These are phyloP conservation scores for Corvus cornix DNA, from an alignment of 2,113 vertebrate species.

Conservation along the genomic window DNA sequence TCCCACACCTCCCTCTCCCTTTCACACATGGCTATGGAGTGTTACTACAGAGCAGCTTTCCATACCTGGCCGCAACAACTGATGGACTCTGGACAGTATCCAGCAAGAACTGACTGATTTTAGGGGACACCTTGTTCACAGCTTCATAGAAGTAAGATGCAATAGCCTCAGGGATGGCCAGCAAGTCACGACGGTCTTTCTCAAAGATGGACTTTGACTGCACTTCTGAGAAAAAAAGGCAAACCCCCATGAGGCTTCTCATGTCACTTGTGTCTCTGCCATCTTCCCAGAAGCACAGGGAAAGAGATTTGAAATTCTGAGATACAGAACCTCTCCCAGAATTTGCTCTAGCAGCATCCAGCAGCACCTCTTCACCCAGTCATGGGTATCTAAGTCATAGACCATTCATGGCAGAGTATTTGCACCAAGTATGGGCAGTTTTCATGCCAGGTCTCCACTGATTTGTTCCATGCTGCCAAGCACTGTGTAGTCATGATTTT, in stretches of 20 bases:
- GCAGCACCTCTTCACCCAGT: neutral
- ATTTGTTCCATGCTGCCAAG: neutral
- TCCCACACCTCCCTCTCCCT: neutral
- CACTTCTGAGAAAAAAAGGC: conserved; percentile 40
- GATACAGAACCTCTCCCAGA: neutral
- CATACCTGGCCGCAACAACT: conserved; percentile 51
- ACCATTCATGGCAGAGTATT: neutral
- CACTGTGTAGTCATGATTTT: neutral
- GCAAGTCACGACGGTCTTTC: conserved; percentile 50
- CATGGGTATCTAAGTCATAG: neutral
- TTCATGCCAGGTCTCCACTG: neutral
- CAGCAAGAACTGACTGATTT: conserved; percentile 21
- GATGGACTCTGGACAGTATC: conserved; percentile 31
- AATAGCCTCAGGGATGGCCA: conserved; percentile 46
- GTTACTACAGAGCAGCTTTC: neutral
- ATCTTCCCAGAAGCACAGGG: neutral
- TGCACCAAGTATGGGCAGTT: neutral
- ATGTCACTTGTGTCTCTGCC: neutral
- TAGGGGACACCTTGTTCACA: conserved; percentile 55
- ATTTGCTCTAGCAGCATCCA: neutral
- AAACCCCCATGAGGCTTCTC: neutral
- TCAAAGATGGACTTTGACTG: conserved; percentile 53
- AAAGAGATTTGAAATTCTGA: neutral
- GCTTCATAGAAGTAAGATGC: conserved; percentile 7
- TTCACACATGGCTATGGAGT: neutral